Conservation (phyloP, 2,888 invertebrate species). For the Aproaerema taeniolella region DNA sequence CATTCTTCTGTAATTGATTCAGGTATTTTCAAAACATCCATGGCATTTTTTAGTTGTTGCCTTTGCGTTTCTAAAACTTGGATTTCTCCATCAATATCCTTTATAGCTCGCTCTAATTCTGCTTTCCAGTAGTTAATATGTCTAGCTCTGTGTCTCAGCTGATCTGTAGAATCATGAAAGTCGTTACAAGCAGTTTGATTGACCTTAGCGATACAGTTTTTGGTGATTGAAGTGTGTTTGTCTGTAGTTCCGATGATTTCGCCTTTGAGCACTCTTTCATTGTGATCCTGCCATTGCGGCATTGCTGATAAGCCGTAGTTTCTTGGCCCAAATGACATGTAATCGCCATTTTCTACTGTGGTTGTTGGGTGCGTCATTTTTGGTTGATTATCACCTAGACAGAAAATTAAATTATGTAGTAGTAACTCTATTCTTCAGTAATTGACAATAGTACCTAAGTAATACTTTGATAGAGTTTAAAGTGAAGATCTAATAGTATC, state of each 20-base stretch:
- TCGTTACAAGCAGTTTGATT: conserved; percentile 62
- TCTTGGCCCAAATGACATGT: conserved; percentile 51
- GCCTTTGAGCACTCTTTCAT: conserved; percentile 52
- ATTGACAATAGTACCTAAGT: no score
- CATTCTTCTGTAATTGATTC: conserved; percentile 81
- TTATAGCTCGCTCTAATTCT: conserved; percentile 58
- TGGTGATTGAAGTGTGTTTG: conserved; percentile 57
- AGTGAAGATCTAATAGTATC: no score
- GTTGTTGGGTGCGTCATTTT: conserved; percentile 26
- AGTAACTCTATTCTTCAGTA: no score
- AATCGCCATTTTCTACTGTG: conserved; percentile 48
- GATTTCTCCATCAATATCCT: conserved; percentile 63
- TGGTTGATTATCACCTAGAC: no score
- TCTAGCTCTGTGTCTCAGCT: conserved; percentile 52
- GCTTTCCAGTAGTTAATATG: conserved; percentile 70
- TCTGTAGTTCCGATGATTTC: conserved; percentile 61
- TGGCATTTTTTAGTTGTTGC: conserved; percentile 67
- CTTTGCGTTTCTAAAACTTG: conserved; percentile 48
- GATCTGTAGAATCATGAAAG: conserved; percentile 59
- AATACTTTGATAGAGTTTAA: no score
- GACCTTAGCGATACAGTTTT: conserved; percentile 65
- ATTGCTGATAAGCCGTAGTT: conserved; percentile 49
- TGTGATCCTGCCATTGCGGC: conserved; percentile 58
- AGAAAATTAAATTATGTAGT: no score
- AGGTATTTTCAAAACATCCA: conserved; percentile 51